phyloP scores from a whole-genome alignment of 1,140 invertebrate species.

The Heliconius hermathena region DNA sequence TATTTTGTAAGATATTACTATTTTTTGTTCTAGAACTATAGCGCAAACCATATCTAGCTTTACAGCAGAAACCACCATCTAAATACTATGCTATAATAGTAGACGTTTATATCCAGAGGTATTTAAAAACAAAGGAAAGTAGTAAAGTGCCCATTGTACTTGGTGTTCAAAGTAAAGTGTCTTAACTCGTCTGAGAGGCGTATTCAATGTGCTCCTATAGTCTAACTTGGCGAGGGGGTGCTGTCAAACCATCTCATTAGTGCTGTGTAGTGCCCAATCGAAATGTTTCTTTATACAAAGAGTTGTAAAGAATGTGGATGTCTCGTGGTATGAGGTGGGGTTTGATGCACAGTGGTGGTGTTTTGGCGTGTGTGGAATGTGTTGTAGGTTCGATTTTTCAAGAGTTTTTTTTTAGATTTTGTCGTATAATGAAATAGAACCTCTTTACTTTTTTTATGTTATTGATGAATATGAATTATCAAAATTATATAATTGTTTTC shows the following conservation, averaged over 20 bases:
- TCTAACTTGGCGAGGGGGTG: slow-evolving; percentile 32
- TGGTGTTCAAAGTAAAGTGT: slow-evolving; percentile 37
- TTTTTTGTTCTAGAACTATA: neutral
- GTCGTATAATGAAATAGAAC: too few species aligned
- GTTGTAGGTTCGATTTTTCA: neutral
- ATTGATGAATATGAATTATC: too few species aligned
- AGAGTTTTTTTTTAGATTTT: neutral
- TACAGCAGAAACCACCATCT: neutral
- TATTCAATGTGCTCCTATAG: slow-evolving; percentile 28
- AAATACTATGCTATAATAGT: neutral
- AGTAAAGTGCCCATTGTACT: slow-evolving; percentile 36
- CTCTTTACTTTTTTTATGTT: too few species aligned
- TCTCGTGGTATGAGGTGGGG: neutral
- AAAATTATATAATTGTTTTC: too few species aligned
- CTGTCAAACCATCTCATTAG: slow-evolving; percentile 38
- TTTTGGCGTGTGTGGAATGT: neutral
- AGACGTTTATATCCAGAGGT: neutral
- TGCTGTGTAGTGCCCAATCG: slow-evolving; percentile 36
- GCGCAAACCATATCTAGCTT: neutral
- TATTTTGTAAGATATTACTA: too few species aligned
- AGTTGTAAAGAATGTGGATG: neutral
- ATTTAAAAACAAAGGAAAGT: slow-evolving; percentile 33
- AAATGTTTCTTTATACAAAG: slow-evolving; percentile 22
- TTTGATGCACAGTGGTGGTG: neutral
- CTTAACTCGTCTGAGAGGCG: slow-evolving; percentile 42